A percentile compares a stretch with the other conserved stretches of the same genome.
Conservation (phyloP, 2,888 invertebrate species). For the Lepetodrilus schrolli region DNA sequence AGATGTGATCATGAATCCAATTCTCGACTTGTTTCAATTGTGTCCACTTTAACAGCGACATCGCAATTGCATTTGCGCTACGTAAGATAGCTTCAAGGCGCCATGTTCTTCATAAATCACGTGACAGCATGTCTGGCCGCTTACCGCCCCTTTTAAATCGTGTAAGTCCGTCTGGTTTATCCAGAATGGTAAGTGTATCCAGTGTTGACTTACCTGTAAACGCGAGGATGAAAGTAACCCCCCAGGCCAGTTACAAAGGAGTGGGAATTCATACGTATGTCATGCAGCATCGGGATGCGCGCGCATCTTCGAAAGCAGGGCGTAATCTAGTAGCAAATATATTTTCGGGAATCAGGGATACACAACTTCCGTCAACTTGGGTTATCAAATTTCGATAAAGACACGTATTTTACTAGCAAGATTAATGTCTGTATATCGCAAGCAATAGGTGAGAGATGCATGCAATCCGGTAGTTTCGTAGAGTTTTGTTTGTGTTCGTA, state of each 20-base stretch:
- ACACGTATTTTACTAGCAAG: too few species aligned
- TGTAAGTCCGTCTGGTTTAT: not conserved
- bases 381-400: too few species aligned
- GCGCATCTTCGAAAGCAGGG: not conserved
- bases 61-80: conserved; percentile 8
- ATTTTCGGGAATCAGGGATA: too few species aligned
- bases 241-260: not conserved
- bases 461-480: too few species aligned
- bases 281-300: not conserved
- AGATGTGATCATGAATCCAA: not conserved
- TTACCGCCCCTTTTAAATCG: not conserved
- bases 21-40: not conserved
- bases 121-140: not conserved
- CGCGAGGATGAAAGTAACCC: not conserved
- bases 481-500: too few species aligned
- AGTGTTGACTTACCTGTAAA: not conserved
- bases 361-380: too few species aligned
- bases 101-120: conserved; percentile 11
- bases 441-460: not conserved
- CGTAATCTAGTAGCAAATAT: too few species aligned
- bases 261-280: not conserved
- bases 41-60: not conserved
- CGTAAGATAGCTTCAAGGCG: not conserved
- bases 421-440: too few species aligned
- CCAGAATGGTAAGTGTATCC: not conserved